phyloP scores from a whole-genome alignment of 1,140 invertebrate genomes.

The Scaptomyza montana region DNA sequence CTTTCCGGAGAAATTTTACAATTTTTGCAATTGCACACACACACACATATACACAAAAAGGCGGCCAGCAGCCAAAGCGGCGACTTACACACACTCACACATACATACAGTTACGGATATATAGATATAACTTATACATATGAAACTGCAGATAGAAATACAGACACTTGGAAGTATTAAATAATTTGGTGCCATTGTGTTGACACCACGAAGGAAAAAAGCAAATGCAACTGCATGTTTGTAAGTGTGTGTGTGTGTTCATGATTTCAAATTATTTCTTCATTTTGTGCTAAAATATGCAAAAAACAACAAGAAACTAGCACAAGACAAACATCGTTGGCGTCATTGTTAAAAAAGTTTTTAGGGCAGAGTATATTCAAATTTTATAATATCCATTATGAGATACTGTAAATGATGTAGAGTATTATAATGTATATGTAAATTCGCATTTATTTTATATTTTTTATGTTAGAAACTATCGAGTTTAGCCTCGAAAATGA shows the following conservation, averaged over 20 bases:
- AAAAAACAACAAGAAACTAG: constrained; percentile 62
- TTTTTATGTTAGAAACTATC: too few species aligned
- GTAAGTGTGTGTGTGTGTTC: constrained; percentile 32
- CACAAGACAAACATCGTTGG: constrained; percentile 59
- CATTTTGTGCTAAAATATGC: constrained; percentile 66
- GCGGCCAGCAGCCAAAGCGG: constrained; percentile 44
- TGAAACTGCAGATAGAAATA: constrained; percentile 23
- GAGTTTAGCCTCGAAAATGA: too few species aligned
- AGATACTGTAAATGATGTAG: too few species aligned
- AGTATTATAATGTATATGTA: too few species aligned
- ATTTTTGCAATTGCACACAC: constrained; percentile 55
- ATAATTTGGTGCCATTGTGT: constrained; percentile 81
- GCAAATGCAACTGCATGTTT: constrained; percentile 24
- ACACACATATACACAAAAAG: constrained; percentile 19
- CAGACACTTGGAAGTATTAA: constrained; percentile 80
- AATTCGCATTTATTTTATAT: too few species aligned
- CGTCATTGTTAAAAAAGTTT: constrained; percentile 30
- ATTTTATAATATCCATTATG: background rate
- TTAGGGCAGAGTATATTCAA: constrained; percentile 20
- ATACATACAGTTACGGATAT: constrained; percentile 14
- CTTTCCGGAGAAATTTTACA: constrained; percentile 50
- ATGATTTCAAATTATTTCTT: constrained; percentile 76
- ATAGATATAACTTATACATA: constrained; percentile 2
- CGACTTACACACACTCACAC: constrained; percentile 25
- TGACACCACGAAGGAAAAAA: constrained; percentile 62